Conservation (phyloP, 2,113 vertebrate species). For the Mustelus asterias region DNA sequence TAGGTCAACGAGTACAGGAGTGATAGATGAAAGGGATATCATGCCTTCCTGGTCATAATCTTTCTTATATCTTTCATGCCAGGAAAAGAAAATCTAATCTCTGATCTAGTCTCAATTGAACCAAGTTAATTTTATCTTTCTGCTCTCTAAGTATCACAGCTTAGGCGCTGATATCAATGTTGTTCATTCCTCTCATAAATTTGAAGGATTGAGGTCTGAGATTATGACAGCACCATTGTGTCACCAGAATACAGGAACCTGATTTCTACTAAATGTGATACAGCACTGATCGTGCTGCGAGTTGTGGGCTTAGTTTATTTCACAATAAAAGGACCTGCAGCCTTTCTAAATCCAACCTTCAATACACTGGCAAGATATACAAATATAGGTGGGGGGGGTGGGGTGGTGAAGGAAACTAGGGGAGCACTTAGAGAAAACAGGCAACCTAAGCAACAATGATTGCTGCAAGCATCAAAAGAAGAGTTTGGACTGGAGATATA, state of each 20-base stretch:
- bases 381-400: too few species aligned
- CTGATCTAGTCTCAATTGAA: neutral
- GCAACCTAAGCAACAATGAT: neutral
- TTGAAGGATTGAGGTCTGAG: neutral
- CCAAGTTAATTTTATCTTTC: neutral
- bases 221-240: too few species aligned
- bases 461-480: neutral
- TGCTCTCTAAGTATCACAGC: neutral
- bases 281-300: too few species aligned
- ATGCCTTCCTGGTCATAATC: neutral
- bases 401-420: too few species aligned
- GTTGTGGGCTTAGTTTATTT: too few species aligned
- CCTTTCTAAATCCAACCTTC: too few species aligned
- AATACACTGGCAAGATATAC: too few species aligned
- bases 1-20: too few species aligned
- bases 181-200: neutral
- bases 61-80: neutral
- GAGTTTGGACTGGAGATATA: neutral
- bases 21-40: too few species aligned
- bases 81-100: neutral
- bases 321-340: too few species aligned
- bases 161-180: neutral
- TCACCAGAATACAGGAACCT: too few species aligned
- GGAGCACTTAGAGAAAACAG: neutral
- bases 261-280: too few species aligned